Percentiles rank a stretch among this genome's conserved stretches.
These are phyloP conservation scores for Eriocheir sinensis DNA, from an alignment of 1,140 invertebrate species.

Conservation along the genomic window DNA sequence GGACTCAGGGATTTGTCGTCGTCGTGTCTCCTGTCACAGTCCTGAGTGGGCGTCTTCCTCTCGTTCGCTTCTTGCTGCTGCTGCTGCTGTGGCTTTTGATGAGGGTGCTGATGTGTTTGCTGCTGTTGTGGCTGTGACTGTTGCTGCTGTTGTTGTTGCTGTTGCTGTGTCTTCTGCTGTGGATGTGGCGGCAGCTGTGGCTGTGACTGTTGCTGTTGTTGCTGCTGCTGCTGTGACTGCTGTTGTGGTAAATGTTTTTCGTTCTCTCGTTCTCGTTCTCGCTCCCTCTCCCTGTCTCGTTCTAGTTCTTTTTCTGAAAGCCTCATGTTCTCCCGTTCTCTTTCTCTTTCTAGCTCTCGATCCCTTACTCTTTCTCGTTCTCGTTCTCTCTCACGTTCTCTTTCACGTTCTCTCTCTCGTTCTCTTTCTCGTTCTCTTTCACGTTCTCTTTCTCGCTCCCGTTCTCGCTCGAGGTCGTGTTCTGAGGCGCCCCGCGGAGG, in stretches of 20 bases:
- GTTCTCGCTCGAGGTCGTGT: slow-evolving; percentile 75
- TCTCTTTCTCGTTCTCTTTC: slow-evolving; percentile 76
- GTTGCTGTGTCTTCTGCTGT: neutral
- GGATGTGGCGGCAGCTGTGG: neutral
- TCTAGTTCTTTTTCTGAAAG: slow-evolving; percentile 30
- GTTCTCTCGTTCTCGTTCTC: slow-evolving; percentile 59
- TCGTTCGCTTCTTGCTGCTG: slow-evolving; percentile 55
- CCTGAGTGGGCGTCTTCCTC: slow-evolving; percentile 28
- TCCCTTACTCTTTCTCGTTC: slow-evolving; percentile 61
- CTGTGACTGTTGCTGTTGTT: slow-evolving; percentile 19
- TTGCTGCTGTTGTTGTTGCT: neutral
- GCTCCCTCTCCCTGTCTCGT: slow-evolving; percentile 43
- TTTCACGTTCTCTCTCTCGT: slow-evolving; percentile 70
- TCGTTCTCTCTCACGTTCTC: slow-evolving; percentile 65
- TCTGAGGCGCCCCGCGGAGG: slow-evolving; percentile 73
- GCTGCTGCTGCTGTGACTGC: slow-evolving; percentile 38
- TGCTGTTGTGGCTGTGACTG: no score
- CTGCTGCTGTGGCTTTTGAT: slow-evolving; percentile 55
- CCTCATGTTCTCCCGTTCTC: slow-evolving; percentile 60
- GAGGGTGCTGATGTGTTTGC: no score
- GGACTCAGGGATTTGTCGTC: slow-evolving; percentile 78
- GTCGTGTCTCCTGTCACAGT: slow-evolving; percentile 69
- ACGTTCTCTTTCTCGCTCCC: slow-evolving; percentile 74
- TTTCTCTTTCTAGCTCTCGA: slow-evolving; percentile 41
- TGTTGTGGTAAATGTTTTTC: slow-evolving; percentile 43